A percentile compares a stretch with the other conserved stretches of the same genome.
These are phyloP conservation scores for Pilophorus perplexus DNA, from an alignment of 2,888 invertebrate species.

Conservation along the genomic window DNA sequence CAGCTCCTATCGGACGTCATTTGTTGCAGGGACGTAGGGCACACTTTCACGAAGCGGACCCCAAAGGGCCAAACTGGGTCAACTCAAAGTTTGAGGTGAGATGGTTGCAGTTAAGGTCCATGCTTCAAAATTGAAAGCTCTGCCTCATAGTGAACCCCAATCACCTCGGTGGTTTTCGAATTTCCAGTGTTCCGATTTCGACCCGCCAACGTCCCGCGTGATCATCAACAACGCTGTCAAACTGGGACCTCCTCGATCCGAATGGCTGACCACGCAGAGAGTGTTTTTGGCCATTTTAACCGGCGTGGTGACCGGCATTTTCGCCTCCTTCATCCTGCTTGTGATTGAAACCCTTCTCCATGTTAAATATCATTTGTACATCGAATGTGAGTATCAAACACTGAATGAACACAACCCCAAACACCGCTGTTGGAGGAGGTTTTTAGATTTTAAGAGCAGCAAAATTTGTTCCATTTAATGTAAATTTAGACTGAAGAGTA, in stretches of 20 bases:
- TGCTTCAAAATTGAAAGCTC: too few relatives aligned
- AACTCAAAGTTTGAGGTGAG: conserved; percentile 32
- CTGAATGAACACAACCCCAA: too few relatives aligned
- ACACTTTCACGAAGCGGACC: conserved; percentile 20
- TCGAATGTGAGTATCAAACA: conserved; percentile 18
- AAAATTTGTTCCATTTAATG: too few relatives aligned
- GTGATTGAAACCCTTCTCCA: conserved; percentile 17
- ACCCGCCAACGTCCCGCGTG: conserved; percentile 6
- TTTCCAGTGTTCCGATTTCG: conserved; percentile 28
- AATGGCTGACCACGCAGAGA: neutral
- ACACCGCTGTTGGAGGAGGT: too few relatives aligned
- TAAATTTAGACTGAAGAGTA: too few relatives aligned
- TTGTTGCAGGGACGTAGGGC: neutral
- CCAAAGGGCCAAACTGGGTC: conserved; percentile 16
- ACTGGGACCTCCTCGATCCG: neutral
- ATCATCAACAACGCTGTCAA: conserved; percentile 1
- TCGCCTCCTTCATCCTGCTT: conserved; percentile 12
- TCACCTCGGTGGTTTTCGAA: too few relatives aligned
- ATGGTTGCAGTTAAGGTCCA: too few relatives aligned
- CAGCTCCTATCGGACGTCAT: too few relatives aligned
- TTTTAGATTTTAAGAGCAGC: too few relatives aligned
- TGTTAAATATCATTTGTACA: conserved; percentile 14
- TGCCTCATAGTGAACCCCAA: too few relatives aligned
- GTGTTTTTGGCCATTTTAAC: conserved; percentile 6
- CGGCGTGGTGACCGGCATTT: conserved; percentile 9